A percentile compares a stretch with the other conserved stretches of the same genome.
phyloP scores from a whole-genome alignment of 2,113 vertebrate species.

The Procavia capensis region DNA sequence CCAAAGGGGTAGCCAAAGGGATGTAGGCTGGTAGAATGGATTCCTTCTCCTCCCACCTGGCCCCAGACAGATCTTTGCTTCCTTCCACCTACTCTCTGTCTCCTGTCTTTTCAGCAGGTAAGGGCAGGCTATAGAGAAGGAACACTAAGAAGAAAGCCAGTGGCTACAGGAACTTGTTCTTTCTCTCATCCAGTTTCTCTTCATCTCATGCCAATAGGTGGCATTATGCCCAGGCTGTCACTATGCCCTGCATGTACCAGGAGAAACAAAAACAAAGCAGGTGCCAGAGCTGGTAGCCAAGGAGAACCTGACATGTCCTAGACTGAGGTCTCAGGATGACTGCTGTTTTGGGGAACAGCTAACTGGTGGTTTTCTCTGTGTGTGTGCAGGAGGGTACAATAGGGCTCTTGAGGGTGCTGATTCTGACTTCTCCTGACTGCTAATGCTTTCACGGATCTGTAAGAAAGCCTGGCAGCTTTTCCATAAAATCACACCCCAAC shows the following conservation, averaged over 20 bases:
- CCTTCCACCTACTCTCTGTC: background rate
- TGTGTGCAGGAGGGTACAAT: background rate
- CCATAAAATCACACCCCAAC: background rate
- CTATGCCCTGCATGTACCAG: conserved; percentile 38
- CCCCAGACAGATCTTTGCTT: background rate
- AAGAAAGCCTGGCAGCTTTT: conserved; percentile 16
- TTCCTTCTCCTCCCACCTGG: background rate
- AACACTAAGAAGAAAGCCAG: background rate
- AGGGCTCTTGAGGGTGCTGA: background rate
- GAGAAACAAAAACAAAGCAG: conserved; percentile 52
- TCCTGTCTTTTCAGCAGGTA: background rate
- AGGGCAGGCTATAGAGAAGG: background rate
- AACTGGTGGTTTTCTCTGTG: background rate
- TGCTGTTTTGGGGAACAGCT: background rate
- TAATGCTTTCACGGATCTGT: background rate
- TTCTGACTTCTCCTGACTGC: background rate
- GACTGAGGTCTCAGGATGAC: background rate
- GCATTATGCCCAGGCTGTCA: conserved; percentile 66
- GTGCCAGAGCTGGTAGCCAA: conserved; percentile 11
- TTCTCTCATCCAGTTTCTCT: conserved; percentile 43
- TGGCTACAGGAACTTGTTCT: conserved; percentile 32
- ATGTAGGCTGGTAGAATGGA: background rate
- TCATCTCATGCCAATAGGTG: conserved; percentile 62
- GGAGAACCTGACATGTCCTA: background rate
- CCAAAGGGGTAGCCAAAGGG: background rate